A percentile compares a stretch with the other conserved stretches of the same genome.
These are phyloP conservation scores for Littorina saxatilis DNA, from an alignment of 1,140 invertebrate genomes.

Conservation along the genomic window DNA sequence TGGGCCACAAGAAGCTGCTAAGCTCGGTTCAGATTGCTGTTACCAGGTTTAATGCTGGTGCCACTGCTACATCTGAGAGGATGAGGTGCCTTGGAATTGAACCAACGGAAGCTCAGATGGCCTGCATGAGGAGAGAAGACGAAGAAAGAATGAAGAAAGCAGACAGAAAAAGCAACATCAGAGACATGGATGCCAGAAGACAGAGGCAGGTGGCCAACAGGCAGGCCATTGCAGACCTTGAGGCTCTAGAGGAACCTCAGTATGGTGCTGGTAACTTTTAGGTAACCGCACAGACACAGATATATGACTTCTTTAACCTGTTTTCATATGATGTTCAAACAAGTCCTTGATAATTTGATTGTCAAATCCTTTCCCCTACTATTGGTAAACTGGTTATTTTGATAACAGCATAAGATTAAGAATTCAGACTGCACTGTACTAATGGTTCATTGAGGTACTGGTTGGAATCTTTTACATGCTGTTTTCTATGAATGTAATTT, in stretches of 20 bases:
- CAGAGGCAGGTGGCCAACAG: neutral
- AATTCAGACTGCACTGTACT: no score
- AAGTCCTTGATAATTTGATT: no score
- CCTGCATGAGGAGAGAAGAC: neutral
- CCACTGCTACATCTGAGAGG: neutral
- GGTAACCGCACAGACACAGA: no score
- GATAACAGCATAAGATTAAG: no score
- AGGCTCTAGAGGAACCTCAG: neutral
- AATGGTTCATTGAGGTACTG: no score
- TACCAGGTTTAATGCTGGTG: neutral
- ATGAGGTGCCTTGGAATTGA: neutral
- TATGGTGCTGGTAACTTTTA: conserved; percentile 1
- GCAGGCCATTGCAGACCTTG: neutral
- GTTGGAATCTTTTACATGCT: no score
- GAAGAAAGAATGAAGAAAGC: neutral
- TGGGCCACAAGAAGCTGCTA: neutral
- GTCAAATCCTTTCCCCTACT: no score
- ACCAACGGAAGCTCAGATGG: neutral
- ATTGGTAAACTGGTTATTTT: no score
- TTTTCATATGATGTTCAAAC: no score
- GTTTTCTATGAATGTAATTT: no score
- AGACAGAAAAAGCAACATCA: neutral
- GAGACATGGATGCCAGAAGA: neutral
- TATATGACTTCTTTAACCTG: no score
- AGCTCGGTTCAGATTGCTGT: neutral